These are phyloP conservation scores for Vollenhovia emeryi DNA, from an alignment of 1,140 invertebrate genomes.

Conservation along the genomic window DNA sequence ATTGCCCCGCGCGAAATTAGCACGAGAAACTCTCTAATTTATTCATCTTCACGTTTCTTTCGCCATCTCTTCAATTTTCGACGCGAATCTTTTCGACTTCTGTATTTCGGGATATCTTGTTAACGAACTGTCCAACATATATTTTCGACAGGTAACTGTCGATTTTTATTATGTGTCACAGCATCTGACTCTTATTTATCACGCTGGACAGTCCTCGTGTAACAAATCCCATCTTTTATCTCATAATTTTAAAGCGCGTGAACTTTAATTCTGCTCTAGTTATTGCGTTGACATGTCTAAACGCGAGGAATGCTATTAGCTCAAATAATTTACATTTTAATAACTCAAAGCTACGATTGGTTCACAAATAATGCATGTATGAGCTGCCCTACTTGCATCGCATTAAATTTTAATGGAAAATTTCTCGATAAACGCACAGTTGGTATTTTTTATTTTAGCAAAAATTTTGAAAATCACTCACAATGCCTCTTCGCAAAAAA, in stretches of 20 bases:
- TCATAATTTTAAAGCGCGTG: background rate
- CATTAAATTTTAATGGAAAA: slow-evolving; percentile 13
- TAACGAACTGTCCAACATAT: background rate
- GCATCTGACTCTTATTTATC: background rate
- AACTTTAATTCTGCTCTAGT: background rate
- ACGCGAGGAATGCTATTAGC: background rate
- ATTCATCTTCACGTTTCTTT: background rate
- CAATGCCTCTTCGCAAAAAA: background rate
- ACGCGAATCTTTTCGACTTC: background rate
- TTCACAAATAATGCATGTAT: background rate
- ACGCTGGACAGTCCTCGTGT: background rate
- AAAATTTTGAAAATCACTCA: background rate
- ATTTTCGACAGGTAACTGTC: background rate
- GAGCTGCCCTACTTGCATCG: background rate
- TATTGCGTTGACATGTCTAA: background rate
- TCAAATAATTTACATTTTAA: slow-evolving; percentile 20
- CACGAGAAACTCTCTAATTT: background rate
- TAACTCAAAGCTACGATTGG: background rate
- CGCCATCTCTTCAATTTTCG: background rate
- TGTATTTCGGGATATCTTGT: background rate
- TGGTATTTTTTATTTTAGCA: background rate
- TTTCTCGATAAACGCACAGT: background rate
- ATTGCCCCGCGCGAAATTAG: background rate
- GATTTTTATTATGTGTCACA: background rate
- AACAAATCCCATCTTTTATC: background rate